phyloP scores from a whole-genome alignment of 2,797 vertebrate species.

The Benthosema pterotum region DNA sequence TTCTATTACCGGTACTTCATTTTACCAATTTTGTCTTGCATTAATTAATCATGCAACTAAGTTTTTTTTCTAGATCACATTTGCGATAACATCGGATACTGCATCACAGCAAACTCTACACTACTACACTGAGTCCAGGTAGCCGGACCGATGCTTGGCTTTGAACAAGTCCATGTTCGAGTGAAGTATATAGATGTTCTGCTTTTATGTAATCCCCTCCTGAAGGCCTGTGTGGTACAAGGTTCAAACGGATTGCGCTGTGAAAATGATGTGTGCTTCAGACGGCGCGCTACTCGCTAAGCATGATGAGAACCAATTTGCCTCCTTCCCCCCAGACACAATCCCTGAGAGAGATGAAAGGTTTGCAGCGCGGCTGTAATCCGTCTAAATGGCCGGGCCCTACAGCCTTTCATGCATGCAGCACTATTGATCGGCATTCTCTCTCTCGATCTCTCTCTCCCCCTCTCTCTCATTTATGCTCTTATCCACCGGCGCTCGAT shows the following conservation, averaged over 20 bases:
- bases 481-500: not conserved
- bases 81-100: too few species aligned
- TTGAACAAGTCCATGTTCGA: not conserved
- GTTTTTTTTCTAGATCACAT: too few species aligned
- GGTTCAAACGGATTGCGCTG: conserved; percentile 27
- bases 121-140: not conserved
- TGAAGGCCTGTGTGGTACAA: not conserved
- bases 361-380: conserved; percentile 40
- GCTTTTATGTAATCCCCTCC: conserved; percentile 1
- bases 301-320: conserved; percentile 44
- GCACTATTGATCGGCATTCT: conserved; percentile 23
- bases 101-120: too few species aligned
- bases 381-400: conserved; percentile 44
- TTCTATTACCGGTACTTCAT: too few species aligned
- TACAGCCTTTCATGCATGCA: conserved; percentile 30
- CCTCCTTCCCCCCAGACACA: conserved; percentile 35
- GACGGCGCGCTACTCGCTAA: conserved; percentile 19
- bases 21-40: too few species aligned
- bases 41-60: too few species aligned
- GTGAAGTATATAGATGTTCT: not conserved
- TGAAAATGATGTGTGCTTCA: conserved; percentile 15
- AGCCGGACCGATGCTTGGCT: conserved; percentile 5
- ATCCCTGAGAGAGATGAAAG: conserved; percentile 47
- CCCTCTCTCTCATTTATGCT: not conserved
- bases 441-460: not conserved